Conservation (phyloP, 2,888 invertebrate genomes). For the Taenaris catops region DNA sequence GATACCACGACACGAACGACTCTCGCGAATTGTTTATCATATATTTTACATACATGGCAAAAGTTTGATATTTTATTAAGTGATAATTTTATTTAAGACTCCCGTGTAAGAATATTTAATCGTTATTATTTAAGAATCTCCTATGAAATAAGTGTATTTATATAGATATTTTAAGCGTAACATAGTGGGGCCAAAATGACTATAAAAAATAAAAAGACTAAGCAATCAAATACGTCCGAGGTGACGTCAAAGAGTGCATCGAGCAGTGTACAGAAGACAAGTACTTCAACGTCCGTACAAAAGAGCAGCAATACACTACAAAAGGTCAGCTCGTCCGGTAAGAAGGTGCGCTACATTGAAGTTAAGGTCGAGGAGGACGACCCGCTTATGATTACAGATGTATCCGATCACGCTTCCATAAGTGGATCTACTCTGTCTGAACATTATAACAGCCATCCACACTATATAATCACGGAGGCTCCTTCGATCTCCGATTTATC, state of each 20-base stretch:
- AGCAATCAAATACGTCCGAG: slow-evolving; percentile 62
- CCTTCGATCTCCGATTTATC: slow-evolving; percentile 69
- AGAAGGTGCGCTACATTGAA: slow-evolving; percentile 73
- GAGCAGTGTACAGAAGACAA: slow-evolving; percentile 68
- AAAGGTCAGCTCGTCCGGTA: slow-evolving; percentile 67
- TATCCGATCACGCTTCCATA: slow-evolving; percentile 67
- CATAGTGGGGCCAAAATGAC: slow-evolving; percentile 68
- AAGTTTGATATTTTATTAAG: slow-evolving; percentile 56
- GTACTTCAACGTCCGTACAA: slow-evolving; percentile 59
- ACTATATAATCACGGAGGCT: slow-evolving; percentile 75
- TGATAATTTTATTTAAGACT: slow-evolving; percentile 39
- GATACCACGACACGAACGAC: slow-evolving; percentile 73
- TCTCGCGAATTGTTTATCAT: slow-evolving; percentile 55
- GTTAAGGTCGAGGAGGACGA: slow-evolving; percentile 77
- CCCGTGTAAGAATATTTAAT: slow-evolving; percentile 52
- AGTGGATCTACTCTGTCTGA: slow-evolving; percentile 72
- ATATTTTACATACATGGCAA: slow-evolving; percentile 54
- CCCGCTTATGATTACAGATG: slow-evolving; percentile 74
- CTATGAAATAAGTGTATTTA: slow-evolving; percentile 36
- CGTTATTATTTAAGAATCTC: slow-evolving; percentile 57
- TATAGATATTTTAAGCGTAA: slow-evolving; percentile 28
- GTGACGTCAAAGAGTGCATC: slow-evolving; percentile 63
- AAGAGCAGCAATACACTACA: slow-evolving; percentile 62
- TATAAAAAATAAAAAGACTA: slow-evolving; percentile 79
- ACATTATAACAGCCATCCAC: slow-evolving; percentile 72